Conservation (phyloP, 92 coral and sea anemone genomes). For the Micromussa lordhowensis region DNA sequence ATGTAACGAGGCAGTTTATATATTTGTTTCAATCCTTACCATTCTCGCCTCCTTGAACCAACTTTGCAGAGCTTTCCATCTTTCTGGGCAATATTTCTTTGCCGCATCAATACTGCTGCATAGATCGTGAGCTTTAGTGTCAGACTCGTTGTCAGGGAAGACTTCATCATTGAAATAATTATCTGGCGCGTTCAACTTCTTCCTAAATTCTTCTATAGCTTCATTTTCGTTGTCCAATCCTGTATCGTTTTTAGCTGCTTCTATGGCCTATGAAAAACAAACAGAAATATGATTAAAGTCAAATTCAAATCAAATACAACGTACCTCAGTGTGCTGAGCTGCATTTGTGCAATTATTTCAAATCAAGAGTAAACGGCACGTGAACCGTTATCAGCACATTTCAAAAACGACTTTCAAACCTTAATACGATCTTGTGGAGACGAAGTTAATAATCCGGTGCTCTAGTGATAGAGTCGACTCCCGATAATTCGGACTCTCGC, state of each 20-base stretch:
- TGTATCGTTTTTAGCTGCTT: conserved; percentile 76
- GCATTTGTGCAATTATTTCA: neutral
- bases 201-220: conserved; percentile 74
- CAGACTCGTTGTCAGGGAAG: conserved; percentile 85
- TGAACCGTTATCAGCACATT: no score
- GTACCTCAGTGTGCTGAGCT: neutral
- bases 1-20: no score
- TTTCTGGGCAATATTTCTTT: conserved; percentile 80
- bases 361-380: no score
- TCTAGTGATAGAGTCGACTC: no score
- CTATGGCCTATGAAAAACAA: conserved; percentile 57
- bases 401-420: no score
- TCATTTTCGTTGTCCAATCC: conserved; percentile 44
- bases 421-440: no score
- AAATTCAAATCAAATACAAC: neutral
- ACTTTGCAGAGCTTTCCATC: conserved; percentile 82
- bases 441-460: no score
- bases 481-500: no score
- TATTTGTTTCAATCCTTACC: conserved; percentile 49
- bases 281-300: neutral
- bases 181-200: conserved; percentile 55
- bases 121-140: conserved; percentile 63
- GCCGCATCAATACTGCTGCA: conserved; percentile 80
- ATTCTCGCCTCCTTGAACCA: conserved; percentile 87
- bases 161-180: conserved; percentile 79